Base-by-base conservation (phyloP, 2,797 vertebrate genomes). In the Onychomys leucogaster region DNA sequence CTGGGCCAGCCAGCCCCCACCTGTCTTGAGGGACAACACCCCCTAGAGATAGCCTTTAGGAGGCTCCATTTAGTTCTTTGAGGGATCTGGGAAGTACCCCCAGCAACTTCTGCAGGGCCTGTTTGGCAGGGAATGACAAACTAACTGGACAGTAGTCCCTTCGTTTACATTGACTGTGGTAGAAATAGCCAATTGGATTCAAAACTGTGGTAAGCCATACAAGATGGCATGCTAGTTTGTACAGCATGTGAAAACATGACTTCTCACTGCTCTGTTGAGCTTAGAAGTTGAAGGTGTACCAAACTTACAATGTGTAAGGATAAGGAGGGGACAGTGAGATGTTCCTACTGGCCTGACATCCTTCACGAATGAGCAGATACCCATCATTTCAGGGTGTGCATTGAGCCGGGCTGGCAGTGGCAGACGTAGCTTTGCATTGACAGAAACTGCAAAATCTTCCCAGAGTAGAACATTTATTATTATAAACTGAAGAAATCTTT, bases 281-380 rank as follows among this genome's bases (percentile, higher is more conserved):
- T 57, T 52, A 83, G 90, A 87, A 71, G n/a, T 32, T 83, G 52
- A 63, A 85, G 67, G 61, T 14, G 7, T 52, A 43, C 65, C 77
- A 34, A 27, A 8, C 17, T 37, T 16, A 19, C 1, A 29, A 37
- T 17, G 49, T 43, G 2, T 67, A 29, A 13, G 14, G 91, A 25
- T 46, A 77, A 7, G 6, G 2, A 83, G 87, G 75, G n/a, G 46
- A 17, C 52, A 2, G 5, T 21, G 6, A 32, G 49, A 80, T 73
- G 2, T 52, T n/a, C 25, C 49, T 10, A 6, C 25, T 3, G 59
- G 21, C 0, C 5, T 14, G 25, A 69, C 5, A 1, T n/a, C 78
- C 43, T 14, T 81, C 75, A 1, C 29, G 19, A 41, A 11, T 0
- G 1, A 16, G 52, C 80, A 69, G 57, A 23, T 9, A 4, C 19